Conservation (phyloP, 1,140 invertebrate genomes). For the Holotrichia oblita region DNA sequence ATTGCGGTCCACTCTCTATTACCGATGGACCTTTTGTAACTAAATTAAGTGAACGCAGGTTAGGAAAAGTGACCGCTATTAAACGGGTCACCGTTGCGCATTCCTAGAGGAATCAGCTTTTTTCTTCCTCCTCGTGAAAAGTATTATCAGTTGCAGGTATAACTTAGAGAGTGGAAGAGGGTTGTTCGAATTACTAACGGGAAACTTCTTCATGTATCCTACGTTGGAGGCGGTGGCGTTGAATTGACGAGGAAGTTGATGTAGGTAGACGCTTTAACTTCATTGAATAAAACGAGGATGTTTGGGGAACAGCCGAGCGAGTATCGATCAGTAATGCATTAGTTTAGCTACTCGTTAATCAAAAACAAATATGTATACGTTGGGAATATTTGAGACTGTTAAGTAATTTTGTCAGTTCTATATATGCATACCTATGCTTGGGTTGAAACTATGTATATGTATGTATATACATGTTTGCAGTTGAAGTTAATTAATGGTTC, state of each 20-base stretch:
- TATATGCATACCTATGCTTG: not conserved
- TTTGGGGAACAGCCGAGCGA: not conserved
- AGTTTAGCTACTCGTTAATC: slow-evolving; percentile 5
- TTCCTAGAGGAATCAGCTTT: not conserved
- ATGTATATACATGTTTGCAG: not conserved
- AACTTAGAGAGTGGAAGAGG: not conserved
- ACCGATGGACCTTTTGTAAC: slow-evolving; percentile 32
- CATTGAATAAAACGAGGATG: not conserved
- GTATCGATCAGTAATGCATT: not conserved
- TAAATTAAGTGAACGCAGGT: slow-evolving; percentile 23
- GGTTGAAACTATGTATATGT: not conserved
- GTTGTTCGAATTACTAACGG: not conserved
- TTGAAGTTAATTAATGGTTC: not conserved
- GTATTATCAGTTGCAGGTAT: not conserved
- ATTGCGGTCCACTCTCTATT: slow-evolving; percentile 32
- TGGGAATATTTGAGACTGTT: not conserved
- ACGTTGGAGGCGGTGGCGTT: not conserved
- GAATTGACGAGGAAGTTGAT: not conserved
- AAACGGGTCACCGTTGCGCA: not conserved
- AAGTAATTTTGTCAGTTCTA: not conserved
- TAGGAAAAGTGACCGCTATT: slow-evolving; percentile 28
- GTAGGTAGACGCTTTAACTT: not conserved
- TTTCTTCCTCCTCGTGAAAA: not conserved
- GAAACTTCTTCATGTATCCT: not conserved
- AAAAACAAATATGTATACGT: not conserved